Percentiles rank a stretch among this genome's conserved stretches.
These are phyloP conservation scores for Psittacula echo DNA, from an alignment of 2,797 vertebrate species.

Conservation along the genomic window DNA sequence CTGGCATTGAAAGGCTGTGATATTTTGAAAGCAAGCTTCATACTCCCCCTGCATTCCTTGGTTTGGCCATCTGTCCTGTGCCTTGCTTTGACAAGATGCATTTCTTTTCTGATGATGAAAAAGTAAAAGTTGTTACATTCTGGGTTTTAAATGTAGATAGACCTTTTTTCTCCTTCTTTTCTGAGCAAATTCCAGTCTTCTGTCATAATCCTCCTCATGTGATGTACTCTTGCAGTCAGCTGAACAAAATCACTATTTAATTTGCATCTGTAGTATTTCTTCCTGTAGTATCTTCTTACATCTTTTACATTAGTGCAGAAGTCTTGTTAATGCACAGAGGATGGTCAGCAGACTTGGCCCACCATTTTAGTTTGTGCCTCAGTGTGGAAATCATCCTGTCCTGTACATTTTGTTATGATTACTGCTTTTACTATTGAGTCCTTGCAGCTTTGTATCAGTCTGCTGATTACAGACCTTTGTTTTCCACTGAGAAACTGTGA, in stretches of 20 bases:
- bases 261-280: not conserved
- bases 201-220: fast-evolving
- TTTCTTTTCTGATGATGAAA: not conserved
- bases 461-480: not conserved
- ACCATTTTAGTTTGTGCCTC: not conserved
- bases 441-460: not conserved
- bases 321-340: not conserved
- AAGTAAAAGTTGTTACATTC: not conserved
- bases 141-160: not conserved
- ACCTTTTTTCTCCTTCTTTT: not conserved
- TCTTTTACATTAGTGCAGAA: not conserved
- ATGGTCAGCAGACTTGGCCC: not conserved
- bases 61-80: not conserved
- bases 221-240: not conserved
- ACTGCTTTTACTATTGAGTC: not conserved
- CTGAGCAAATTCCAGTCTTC: not conserved
- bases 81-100: not conserved
- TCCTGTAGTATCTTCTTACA: not conserved
- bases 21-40: not conserved
- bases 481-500: not conserved
- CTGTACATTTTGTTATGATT: not conserved
- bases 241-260: not conserved
- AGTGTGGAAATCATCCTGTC: not conserved
- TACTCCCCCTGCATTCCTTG: not conserved
- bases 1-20: not conserved